Base-by-base conservation (phyloP, 1,140 invertebrate species). In the Lutraria rhynchaena region DNA sequence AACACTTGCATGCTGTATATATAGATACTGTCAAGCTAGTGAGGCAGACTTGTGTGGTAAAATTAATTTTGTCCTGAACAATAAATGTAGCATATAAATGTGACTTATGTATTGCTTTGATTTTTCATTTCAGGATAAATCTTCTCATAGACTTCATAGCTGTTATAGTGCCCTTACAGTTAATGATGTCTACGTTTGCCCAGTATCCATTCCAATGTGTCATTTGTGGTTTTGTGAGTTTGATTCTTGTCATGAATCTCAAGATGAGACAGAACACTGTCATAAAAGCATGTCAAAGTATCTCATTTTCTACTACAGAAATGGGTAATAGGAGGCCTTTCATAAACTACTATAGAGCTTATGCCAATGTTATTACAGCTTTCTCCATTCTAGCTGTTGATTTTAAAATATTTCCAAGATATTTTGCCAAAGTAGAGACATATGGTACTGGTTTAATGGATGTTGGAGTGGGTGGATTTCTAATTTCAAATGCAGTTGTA, bases 381-480 rank as follows among this genome's bases (percentile, higher is more conserved):
- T 93, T 97, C 81, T 96, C 95, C 83, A 99, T 99, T 85, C 92
- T 99, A 37, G 98, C 96, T 22, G 97, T 99, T 0, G 98, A 99
- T 93, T 99, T 99, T 92, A 93, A 92, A 27, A 93, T 96, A 41
- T 99, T 98, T 92, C 97, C 98, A 0, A 92, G 95, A 51, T 93
- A 94, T 57, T 89, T 97, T 91, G 96, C 95, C 0, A 99, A 99
- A 93, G 97, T 96, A 13, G 95, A 96, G 90, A 94, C 90, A 0
- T 98, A 94, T 93, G 98, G 98, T 0, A 96, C 95, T 85, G 96
- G 97, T 88, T 90, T 98, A 22, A 99, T 99, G 98, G 98, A 99
- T 90, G 94, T 95, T 49, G 98, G 98, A 29, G 98, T 99, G 17
- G 98, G 97, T 0, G 90, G 96, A 41, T 99, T 97, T 94, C 93